Base-by-base conservation (phyloP, 2,888 invertebrate genomes). In the Apeira syringaria region DNA sequence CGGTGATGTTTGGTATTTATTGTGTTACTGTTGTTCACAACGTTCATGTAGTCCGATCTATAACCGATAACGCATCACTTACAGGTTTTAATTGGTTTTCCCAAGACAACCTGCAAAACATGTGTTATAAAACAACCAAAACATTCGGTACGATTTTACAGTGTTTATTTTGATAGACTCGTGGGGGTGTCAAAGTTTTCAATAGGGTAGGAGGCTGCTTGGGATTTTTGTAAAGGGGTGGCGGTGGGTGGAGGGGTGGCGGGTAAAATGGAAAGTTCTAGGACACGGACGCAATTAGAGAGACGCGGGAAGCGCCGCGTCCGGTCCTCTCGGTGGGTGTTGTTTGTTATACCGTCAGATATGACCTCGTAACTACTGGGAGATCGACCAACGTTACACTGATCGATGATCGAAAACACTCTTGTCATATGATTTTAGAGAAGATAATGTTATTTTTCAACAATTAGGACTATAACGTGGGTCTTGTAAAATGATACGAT, bases 201-300 rank as follows among this genome's bases (percentile, higher is more conserved):
- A 55, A 62, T 61, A 35, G 50, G 54, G 52, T 40, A 13, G 46
- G 41, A 38, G 55, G 43, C 47, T 36, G 50, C 47, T 43, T 35
- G 48, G 44, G 42, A 47, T 58, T 63, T 57, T 56, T 52, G 59
- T 69, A 50, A 53, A 55, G 54, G 53, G 47, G 51, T 32, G 42
- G 12, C 5, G 10, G 15, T 28, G 45, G 38, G 53, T 26, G 38
- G 30, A 37, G 15, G 39, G 44, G 49, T 50, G 58, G 56, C 17
- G 49, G 46, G 48, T 60, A 60, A 68, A 64, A 64, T 60, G 62
- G 64, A 67, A 70, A 68, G 70, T 73, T 68, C 67, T 67, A 67
- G 71, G 65, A 53, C 63, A 64, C 60, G 52, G 52, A 53, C 54
- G 59, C 66, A 70, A 75, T 72, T 68, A 70, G 57, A 71, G 59